Conservation (phyloP, 2,888 invertebrate species). For the Pyrocoelia pectoralis region DNA sequence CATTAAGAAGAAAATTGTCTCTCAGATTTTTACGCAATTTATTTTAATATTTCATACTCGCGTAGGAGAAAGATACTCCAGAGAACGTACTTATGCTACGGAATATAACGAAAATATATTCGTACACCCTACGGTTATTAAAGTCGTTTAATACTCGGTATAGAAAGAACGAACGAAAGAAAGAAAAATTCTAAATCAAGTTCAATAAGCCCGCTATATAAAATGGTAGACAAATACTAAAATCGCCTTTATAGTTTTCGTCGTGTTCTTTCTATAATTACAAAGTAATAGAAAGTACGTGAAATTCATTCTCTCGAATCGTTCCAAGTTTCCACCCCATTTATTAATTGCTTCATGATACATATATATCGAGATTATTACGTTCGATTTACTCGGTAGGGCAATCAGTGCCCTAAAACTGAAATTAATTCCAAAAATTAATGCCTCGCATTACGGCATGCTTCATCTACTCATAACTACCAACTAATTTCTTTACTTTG, state of each 20-base stretch:
- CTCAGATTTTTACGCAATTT: conserved; percentile 7
- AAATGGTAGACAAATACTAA: conserved; percentile 19
- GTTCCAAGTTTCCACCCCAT: conserved; percentile 38
- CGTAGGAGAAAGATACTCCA: background rate
- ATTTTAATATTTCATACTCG: conserved; percentile 2
- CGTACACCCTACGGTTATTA: background rate
- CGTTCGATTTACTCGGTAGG: conserved; percentile 32
- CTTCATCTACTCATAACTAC: background rate
- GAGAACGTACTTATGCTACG: background rate
- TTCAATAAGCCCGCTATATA: conserved; percentile 10
- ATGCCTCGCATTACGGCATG: conserved; percentile 40
- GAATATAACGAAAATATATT: background rate
- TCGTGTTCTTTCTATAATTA: conserved; percentile 22
- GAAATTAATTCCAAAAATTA: conserved; percentile 29
- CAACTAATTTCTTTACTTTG: too few species aligned
- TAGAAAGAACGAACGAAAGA: background rate
- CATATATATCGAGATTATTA: conserved; percentile 34
- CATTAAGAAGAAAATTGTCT: conserved; percentile 5
- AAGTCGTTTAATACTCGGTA: background rate
- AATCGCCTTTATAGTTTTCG: conserved; percentile 8
- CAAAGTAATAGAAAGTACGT: conserved; percentile 31
- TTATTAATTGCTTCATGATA: conserved; percentile 39
- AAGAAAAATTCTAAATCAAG: background rate
- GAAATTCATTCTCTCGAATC: conserved; percentile 26
- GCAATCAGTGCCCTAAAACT: conserved; percentile 27